Base-by-base conservation (phyloP, 2,797 vertebrate species). In the Lophius americanus region DNA sequence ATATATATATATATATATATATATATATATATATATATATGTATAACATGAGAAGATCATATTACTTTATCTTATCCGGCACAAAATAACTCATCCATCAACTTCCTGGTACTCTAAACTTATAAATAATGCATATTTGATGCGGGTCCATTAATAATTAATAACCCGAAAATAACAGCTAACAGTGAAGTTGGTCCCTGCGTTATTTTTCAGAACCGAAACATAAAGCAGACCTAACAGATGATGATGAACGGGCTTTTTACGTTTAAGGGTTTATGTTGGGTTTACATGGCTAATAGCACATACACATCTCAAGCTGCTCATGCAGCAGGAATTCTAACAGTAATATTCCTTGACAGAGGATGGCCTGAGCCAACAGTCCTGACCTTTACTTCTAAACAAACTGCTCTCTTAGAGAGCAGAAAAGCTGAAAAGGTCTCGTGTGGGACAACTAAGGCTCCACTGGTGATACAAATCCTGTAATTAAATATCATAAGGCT, bases 291-390 rank as follows among this genome's bases (percentile, higher is more conserved):
- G 48, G 67, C 14, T 11, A 10, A 64, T 66, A 65, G 44, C 51
- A 62, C 44, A 62, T 64, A 52, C 57, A 81, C 56, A 63, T 74
- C 68, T 58, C 51, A 60, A 65, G 70, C 35, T 72, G 48, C 67
- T 88, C 81, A 81, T 76, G 78, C 86, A 70, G 86, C 79, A 81
- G 65, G 68, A 88, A 90, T 60, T 60, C 64, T 72, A 89, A 90
- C 67, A 32, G 62, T 87, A 86, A 92, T 78, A 79, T 78, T 81
- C 68, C 76, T 75, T 85, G 88, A 90, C 83, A 90, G 70, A 76
- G 75, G 63, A 71, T 6, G 47, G 60, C 64, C 74, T 79, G 72
- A 82, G 78, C 69, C 76, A 83, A 86, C 72, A 67, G 76, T 68
- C 32, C 41, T 80, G 86, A 90, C 88, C 84, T 90, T 86, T 85